Evolutionary conservation across 2,797 vertebrate species (phyloP).

Genomic region (Artibeus lituratus): DNA sequence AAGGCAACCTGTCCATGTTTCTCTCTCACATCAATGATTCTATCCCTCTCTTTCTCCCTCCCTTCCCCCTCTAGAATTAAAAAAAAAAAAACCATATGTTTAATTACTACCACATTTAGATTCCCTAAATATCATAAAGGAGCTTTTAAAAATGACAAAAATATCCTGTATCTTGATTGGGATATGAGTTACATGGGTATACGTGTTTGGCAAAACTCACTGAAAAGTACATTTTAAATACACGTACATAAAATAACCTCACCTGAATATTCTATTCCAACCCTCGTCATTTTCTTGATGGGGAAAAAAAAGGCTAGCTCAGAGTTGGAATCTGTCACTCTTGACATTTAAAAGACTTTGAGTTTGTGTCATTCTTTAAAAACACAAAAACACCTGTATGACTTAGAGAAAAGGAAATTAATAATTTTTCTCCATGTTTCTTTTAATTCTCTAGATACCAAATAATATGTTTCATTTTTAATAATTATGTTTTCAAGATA

Average conservation of each 20-base stretch:
- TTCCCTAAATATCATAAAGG: background rate
- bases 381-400: background rate
- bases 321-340: background rate
- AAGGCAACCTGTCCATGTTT: background rate
- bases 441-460: constrained; percentile 37
- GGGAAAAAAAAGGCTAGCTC: background rate
- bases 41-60: background rate
- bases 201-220: background rate
- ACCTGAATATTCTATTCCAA: background rate
- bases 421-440: constrained; percentile 23
- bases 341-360: background rate
- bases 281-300: background rate
- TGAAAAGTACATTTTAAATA: background rate
- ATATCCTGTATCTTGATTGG: background rate
- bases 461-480: constrained; percentile 8
- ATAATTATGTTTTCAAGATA: background rate
- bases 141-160: constrained; percentile 8
- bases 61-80: background rate
- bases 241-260: background rate
- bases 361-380: background rate
- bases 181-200: background rate
- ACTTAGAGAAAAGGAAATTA: background rate
- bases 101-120: background rate
- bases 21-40: background rate
- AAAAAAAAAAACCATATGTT: background rate